These are phyloP conservation scores for Tetragnatha versicolor DNA, from an alignment of 1,140 invertebrate genomes.

Conservation along the genomic window DNA sequence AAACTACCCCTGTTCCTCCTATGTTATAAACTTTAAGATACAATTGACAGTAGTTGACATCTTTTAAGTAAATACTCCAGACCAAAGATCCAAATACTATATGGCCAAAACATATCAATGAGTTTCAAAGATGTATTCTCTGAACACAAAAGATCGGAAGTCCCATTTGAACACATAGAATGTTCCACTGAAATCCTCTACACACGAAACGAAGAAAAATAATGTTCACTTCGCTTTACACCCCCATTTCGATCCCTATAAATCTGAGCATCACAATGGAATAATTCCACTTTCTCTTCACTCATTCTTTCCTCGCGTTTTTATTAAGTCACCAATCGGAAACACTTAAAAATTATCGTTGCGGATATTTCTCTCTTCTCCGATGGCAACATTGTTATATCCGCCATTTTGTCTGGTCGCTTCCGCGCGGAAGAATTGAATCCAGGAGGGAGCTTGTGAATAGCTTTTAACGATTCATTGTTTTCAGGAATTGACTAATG, in stretches of 20 bases:
- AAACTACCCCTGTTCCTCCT: too few relatives aligned
- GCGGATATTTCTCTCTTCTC: not conserved
- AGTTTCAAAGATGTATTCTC: too few relatives aligned
- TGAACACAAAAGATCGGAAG: too few relatives aligned
- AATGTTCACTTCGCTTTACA: too few relatives aligned
- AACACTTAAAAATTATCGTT: not conserved
- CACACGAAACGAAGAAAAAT: not conserved
- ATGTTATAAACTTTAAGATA: too few relatives aligned
- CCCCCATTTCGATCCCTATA: not conserved
- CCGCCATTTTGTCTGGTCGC: not conserved
- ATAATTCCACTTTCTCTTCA: not conserved
- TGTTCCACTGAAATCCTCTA: too few relatives aligned
- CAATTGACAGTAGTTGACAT: too few relatives aligned
- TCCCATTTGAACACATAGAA: too few relatives aligned
- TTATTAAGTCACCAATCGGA: not conserved
- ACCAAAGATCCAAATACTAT: too few relatives aligned
- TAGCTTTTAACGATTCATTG: conserved; percentile 6
- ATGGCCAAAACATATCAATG: too few relatives aligned
- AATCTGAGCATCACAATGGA: conserved; percentile 8
- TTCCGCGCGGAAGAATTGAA: not conserved
- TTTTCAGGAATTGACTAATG: not conserved
- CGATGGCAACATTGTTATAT: not conserved
- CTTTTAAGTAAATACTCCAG: too few relatives aligned
- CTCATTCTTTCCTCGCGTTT: not conserved
- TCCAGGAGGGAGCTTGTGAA: not conserved